Evolutionary conservation across 2,113 vertebrate genomes (phyloP).

Genomic region (Hemichromis elongatus): DNA sequence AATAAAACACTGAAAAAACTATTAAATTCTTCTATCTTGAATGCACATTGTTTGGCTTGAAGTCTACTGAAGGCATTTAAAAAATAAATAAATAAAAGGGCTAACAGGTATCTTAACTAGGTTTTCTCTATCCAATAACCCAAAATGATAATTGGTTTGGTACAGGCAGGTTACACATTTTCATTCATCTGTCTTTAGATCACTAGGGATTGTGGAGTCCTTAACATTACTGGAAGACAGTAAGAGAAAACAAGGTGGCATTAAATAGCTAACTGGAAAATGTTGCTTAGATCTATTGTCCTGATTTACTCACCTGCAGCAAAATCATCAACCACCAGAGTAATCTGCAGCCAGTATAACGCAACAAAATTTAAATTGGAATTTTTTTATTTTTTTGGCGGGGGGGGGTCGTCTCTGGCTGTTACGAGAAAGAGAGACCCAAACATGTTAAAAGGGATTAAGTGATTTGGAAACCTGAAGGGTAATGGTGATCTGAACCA

Average conservation of each 20-base stretch:
- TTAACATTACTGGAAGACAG: background rate
- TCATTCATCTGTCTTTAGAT: background rate
- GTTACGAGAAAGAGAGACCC: background rate
- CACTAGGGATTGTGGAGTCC: background rate
- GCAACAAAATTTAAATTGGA: no score
- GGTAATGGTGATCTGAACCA: background rate
- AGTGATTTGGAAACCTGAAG: background rate
- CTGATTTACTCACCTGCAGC: background rate
- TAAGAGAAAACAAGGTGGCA: background rate
- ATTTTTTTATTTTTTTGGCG: no score
- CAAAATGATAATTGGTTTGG: background rate
- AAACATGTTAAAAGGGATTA: slow-evolving; percentile 7
- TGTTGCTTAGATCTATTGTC: background rate
- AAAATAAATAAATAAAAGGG: no score
- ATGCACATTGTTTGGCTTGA: background rate
- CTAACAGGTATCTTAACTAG: background rate
- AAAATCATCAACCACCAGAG: background rate
- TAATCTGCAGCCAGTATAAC: background rate
- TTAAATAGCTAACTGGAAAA: background rate
- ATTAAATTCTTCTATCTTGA: background rate
- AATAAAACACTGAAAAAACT: background rate
- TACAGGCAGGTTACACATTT: background rate
- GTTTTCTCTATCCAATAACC: background rate
- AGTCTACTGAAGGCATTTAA: background rate
- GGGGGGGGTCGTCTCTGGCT: background rate